Base-by-base conservation (phyloP, 2,797 vertebrate species). In the Botia almorhae region DNA sequence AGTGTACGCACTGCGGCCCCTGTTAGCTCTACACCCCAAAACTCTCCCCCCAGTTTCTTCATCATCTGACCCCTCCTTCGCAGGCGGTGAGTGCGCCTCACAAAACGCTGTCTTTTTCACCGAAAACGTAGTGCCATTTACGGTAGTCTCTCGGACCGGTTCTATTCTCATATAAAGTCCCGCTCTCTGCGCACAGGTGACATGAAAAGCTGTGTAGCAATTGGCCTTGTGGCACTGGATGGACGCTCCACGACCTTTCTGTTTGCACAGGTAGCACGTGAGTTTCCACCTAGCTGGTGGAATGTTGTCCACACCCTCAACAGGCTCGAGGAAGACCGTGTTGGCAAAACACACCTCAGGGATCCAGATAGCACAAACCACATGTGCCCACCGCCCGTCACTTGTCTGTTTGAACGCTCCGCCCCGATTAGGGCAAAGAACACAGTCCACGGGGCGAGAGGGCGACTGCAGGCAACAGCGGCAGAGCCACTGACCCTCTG, bases 121-220 rank as follows among this genome's bases (percentile, higher is more conserved):
- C 0, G 94, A 95, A 87, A 96, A 96, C 0, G 93, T 96, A 0
- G 94, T 96, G 46, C 96, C 96, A 0, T 96, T 96, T 83, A 95
- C 87, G 72, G 91, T 92, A 74, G 94, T 96, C 87, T 96, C 96
- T 21, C 95, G 91, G 88, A 96, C 94, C 19, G 96, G 95, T 39
- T 96, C 95, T 0, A 96, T 96, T 90, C 96, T 96, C 96, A 96
- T 96, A 91, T 96, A 96, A 75, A 96, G 94, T 10, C 95, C 96
- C 0, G 95, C 94, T 19, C 92, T 91, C 84, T 96, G 95, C 3
- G 95, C 95, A 77, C 95, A 96, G 1, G 95, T 96, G 85, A 96
- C 95, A 0, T 96, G 96, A 87, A 96, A 96, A 71, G 95, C 96
- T 0, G 95, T 95, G 86, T 96, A 96, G 90, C 96, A 96, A 92